Base-by-base conservation (phyloP, 2,113 vertebrate genomes). In the Tychaedon coryphoeus region DNA sequence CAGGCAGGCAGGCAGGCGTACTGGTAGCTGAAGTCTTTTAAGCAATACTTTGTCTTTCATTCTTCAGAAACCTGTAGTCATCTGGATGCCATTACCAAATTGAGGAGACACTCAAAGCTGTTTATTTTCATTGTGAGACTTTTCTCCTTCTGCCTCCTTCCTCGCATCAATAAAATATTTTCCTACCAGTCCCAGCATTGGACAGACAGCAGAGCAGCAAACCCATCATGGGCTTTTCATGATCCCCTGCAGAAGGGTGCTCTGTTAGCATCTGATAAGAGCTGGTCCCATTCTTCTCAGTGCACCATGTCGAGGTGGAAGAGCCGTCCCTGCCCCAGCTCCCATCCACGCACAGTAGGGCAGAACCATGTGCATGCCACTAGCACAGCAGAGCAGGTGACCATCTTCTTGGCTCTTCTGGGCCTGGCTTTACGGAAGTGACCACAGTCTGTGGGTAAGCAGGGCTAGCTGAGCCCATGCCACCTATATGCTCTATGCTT, bases 241-340 rank as follows among this genome's bases (percentile, higher is more conserved):
- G 14, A 36, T 48, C 23, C 22, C 12, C 50, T 22, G 14, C 34
- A 69, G 80, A 81, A 86, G 20, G 18, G 26, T 77, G n/a, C 33
- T 85, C 48, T 60, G 42, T 61, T 78, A 65, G 13, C 28, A 29
- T 61, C 61, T 65, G 48, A 31, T 36, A 18, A 36, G 33, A 75
- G 58, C 38, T 69, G 33, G 14, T 83, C 12, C 45, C 2, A 2
- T 67, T 57, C 31, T 64, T 45, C 31, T 94, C 2, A 1, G 9
- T 60, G 20, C 3, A 5, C 60, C 65, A 18, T 3, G 4, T 26
- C 0, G 0, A 66, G 20, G 20, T 5, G 12, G 38, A 50, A 67
- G 38, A 62, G 51, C 3, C 0, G 1, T 74, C 42, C 9, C 42
- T 86, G 53, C 16, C 24, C 34, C 58, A 65, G 20, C 18, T 65